Evolutionary conservation across 35 echinoderm and acorn worm species (phyloP), one percentile per base, ranked within the genome.

Genomic region (Anneissia japonica): DNA sequence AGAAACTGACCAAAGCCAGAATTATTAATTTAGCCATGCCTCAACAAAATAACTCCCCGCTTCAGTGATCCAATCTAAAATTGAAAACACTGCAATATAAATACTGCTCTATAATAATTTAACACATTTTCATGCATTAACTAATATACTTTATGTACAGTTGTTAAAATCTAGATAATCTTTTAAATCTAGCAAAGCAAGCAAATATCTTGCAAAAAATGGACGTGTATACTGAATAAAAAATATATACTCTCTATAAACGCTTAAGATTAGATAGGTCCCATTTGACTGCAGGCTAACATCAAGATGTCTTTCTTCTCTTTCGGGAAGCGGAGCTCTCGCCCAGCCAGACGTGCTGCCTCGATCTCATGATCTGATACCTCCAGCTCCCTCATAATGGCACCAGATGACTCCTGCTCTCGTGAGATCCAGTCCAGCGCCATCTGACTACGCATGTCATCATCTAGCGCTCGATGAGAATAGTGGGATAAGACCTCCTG

Each of bases 281-380:
- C 96, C n/a, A 99, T 79, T 77, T 99, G 96, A 85, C 96, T 99
- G 55, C 92, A 99, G 4, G 96, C 96, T 74, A 99, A 41, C 96
- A 99, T 94, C 83, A 99, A 81, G 77, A 99, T 99, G 82, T 99
- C 96, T 56, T 99, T 99, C 83, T 99, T 99, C 75, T 99, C 96
- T 83, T 99, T 99, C 0, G 96, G 96, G 79, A 99, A 99, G 31
- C 96, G 64, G 10, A 99, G 85, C 80, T 99, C 96, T 41, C 92
- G 80, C 33, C 96, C 96, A 4, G 96, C 96, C 10, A 94, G 36
- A 34, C 96, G 88, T 38, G 96, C 91, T 4, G 28, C 79, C 75
- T 99, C 96, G 13, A 99, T 99, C 83, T 94, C 96, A 29, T 83
- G 80, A 35, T 99, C 92, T 1, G 96, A 89, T 77, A 81, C 39